Evolutionary conservation across 2,113 vertebrate species (phyloP).

Genomic region (Platycercus adscitus): DNA sequence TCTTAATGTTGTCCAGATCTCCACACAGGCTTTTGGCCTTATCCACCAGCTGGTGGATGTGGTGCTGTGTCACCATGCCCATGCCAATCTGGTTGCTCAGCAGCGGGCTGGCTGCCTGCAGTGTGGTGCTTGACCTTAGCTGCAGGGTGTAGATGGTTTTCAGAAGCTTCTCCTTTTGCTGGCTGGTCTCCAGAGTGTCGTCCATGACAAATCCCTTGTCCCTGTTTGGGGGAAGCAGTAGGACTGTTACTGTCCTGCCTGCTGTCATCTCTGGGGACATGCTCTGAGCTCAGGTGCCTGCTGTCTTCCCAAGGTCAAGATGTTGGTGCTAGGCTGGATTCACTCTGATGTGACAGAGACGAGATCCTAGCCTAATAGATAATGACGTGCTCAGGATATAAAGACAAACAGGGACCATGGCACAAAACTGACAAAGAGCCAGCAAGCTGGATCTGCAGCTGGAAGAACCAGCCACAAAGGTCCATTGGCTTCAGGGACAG

Average conservation of each 20-base stretch:
- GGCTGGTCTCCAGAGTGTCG: constrained; percentile 30
- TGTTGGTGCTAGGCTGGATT: not conserved
- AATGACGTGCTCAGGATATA: not conserved
- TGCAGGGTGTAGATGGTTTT: constrained; percentile 67
- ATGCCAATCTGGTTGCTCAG: constrained; percentile 37
- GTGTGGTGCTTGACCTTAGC: constrained; percentile 16
- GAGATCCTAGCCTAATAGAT: not conserved
- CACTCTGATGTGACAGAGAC: not conserved
- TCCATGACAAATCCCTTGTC: constrained; percentile 52
- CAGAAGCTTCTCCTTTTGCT: constrained; percentile 70
- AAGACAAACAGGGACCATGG: not conserved
- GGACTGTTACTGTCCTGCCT: not conserved
- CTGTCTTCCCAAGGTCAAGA: not conserved
- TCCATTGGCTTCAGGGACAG: accelerated
- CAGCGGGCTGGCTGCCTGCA: constrained; percentile 27
- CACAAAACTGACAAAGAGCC: not conserved
- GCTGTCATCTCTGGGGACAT: not conserved
- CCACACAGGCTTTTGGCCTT: constrained; percentile 46
- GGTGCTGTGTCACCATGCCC: constrained; percentile 64
- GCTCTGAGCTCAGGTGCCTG: not conserved
- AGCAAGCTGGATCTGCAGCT: not conserved
- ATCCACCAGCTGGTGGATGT: constrained; percentile 64
- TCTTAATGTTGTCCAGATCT: constrained; percentile 60
- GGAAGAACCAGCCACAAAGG: not conserved
- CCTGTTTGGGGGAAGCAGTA: constrained; percentile 3